These are phyloP conservation scores for Coelinius sp. DNA, from an alignment of 2,888 invertebrate genomes.

Conservation along the genomic window DNA sequence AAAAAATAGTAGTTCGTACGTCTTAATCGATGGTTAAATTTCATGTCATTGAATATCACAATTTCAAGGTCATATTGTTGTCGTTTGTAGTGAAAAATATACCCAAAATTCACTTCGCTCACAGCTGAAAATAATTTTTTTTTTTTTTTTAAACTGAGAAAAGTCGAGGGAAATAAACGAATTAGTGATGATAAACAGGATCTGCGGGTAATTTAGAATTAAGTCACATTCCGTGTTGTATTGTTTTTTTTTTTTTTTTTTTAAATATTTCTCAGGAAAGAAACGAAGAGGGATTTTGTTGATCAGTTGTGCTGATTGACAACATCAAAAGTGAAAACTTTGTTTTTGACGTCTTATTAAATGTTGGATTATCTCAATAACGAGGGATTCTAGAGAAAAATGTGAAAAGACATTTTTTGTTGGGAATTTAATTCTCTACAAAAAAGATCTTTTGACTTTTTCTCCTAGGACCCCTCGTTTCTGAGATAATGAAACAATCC, in stretches of 20 bases:
- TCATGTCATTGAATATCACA: slow-evolving; percentile 21
- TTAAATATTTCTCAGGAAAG: neutral
- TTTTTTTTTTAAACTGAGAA: too few species aligned
- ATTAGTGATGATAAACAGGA: slow-evolving; percentile 8
- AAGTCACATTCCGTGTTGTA: neutral
- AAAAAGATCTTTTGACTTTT: too few species aligned
- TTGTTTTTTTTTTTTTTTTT: neutral
- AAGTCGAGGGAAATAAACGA: neutral
- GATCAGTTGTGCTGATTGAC: neutral
- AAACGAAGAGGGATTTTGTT: neutral
- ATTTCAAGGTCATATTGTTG: slow-evolving; percentile 18
- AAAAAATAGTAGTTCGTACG: neutral
- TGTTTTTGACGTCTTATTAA: too few species aligned
- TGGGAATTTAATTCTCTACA: too few species aligned
- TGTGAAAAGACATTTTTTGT: too few species aligned
- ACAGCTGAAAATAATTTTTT: neutral
- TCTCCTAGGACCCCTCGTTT: too few species aligned
- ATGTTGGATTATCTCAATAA: too few species aligned
- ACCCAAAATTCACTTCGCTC: neutral
- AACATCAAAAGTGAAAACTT: neutral
- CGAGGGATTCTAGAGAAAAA: too few species aligned
- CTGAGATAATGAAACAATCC: too few species aligned
- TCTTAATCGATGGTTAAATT: slow-evolving; percentile 11
- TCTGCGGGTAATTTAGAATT: slow-evolving; percentile 5
- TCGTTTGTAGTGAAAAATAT: neutral